Evolutionary conservation across 1,140 invertebrate genomes (phyloP), one percentile per base, ranked within the genome.

Genomic region (Spodoptera frugiperda): DNA sequence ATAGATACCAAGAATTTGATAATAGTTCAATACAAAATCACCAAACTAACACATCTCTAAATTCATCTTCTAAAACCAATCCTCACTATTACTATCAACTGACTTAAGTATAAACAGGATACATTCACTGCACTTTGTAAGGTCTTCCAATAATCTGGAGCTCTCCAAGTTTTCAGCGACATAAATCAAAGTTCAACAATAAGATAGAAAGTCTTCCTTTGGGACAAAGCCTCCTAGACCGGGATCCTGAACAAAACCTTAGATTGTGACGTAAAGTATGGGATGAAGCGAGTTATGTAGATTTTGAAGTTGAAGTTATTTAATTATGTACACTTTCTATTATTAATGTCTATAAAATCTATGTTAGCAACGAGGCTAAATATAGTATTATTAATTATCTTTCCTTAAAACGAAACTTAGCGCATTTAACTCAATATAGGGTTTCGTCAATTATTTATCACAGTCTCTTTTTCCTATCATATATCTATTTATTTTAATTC

Each of bases 101-200:
- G 21, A 12, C 33, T 4, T 10, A 39, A 3, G 39, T 11, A 17
- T 71, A 71, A 53, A 33, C 48, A 51, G 11, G 68, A 71, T 71
- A 71, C 53, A 61, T 73, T 17, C 19, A 59, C 4, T 73, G 55
- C 54, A 73, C 53, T 55, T 30, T 11, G 39, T 25, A 46, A 51
- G 54, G 14, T 61, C 11, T 49, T n/a, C 44, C 55, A 59, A 73
- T 73, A 73, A 73, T 73, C 70, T 71, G 17, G 53, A 54, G 63
- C 57, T 51, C 21, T 49, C 25, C 25, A 65, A 70, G 61, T 72
- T 76, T 75, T 80, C 74, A 77, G 54, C 51, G 30, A 57, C 79
- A 65, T 85, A 85, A 87, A 87, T 87, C 85, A 87, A 85, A 87
- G 83, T 85, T 81, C 81, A 87, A 87, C 85, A 87, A 87, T 87